Percentiles rank a stretch among this genome's conserved stretches.
These are phyloP conservation scores for Lypha dubia DNA, from an alignment of 2,888 invertebrate genomes.

Conservation along the genomic window DNA sequence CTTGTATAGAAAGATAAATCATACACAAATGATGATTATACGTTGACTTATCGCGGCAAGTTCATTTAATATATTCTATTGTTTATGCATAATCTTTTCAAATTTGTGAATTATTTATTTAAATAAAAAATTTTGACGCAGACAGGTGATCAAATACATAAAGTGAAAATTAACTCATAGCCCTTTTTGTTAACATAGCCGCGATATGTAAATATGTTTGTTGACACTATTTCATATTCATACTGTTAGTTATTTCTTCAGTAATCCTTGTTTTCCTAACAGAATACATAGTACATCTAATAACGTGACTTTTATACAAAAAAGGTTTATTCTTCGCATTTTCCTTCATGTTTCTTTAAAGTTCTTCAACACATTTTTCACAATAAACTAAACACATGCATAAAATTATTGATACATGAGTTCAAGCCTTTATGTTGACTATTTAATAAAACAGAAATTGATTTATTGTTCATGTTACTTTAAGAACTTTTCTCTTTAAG, in stretches of 20 bases:
- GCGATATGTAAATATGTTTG: not conserved
- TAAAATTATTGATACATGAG: not conserved
- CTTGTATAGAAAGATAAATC: too few species aligned
- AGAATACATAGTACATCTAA: slow-evolving; percentile 37
- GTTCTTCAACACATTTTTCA: slow-evolving; percentile 58
- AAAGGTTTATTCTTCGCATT: slow-evolving; percentile 19
- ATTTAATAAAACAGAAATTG: slow-evolving; percentile 32
- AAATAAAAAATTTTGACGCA: not conserved
- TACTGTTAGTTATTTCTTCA: slow-evolving; percentile 64
- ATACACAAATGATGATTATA: too few species aligned
- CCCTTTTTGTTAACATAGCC: not conserved
- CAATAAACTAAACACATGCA: slow-evolving; percentile 26
- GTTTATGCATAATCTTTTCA: too few species aligned
- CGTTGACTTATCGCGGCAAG: too few species aligned
- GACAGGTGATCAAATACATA: not conserved
- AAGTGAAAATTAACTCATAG: not conserved
- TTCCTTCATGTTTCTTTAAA: slow-evolving; percentile 29
- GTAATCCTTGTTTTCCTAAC: slow-evolving; percentile 60
- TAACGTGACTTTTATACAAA: slow-evolving; percentile 67
- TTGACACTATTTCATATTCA: slow-evolving; percentile 49
- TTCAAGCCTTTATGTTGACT: slow-evolving; percentile 6
- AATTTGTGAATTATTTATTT: not conserved
- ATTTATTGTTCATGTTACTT: slow-evolving; percentile 39
- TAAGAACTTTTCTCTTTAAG: slow-evolving; percentile 26
- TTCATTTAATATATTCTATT: too few species aligned